phyloP scores from a whole-genome alignment of 2,797 vertebrate species.

The Poeciliopsis presidionis region DNA sequence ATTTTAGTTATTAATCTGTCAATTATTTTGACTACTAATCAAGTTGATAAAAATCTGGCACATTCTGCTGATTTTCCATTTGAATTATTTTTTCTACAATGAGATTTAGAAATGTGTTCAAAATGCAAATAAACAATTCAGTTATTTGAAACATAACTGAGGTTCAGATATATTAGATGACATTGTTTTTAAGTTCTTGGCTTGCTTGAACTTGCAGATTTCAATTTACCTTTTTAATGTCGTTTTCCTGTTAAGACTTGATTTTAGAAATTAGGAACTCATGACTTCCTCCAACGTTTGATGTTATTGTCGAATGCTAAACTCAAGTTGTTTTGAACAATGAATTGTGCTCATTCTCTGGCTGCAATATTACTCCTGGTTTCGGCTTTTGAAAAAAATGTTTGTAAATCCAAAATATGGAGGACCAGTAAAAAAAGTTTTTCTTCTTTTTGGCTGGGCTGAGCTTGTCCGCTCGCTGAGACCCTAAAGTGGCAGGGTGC shows the following conservation, averaged over 20 bases:
- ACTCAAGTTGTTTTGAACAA: not conserved
- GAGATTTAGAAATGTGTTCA: too few relatives aligned
- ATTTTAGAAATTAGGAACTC: not conserved
- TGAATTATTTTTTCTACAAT: too few relatives aligned
- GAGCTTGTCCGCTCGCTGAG: conserved; percentile 47
- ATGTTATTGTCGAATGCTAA: not conserved
- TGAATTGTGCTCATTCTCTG: not conserved
- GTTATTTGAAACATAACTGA: not conserved
- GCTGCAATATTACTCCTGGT: not conserved
- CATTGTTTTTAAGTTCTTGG: not conserved
- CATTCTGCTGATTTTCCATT: too few relatives aligned
- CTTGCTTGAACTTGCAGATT: not conserved
- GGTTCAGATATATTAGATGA: not conserved
- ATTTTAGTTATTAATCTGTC: too few relatives aligned
- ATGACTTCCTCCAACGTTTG: not conserved
- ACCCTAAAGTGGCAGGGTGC: conserved; percentile 52
- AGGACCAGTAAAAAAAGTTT: conserved; percentile 18
- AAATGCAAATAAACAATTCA: too few relatives aligned
- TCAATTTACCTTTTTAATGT: not conserved
- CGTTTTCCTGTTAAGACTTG: not conserved
- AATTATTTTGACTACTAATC: too few relatives aligned
- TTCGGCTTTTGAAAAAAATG: not conserved
- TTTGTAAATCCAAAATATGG: conserved; percentile 13
- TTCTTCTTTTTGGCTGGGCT: conserved; percentile 14
- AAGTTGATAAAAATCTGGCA: too few relatives aligned